Base-by-base conservation (phyloP, 2,797 vertebrate species). In the Cygnus olor region DNA sequence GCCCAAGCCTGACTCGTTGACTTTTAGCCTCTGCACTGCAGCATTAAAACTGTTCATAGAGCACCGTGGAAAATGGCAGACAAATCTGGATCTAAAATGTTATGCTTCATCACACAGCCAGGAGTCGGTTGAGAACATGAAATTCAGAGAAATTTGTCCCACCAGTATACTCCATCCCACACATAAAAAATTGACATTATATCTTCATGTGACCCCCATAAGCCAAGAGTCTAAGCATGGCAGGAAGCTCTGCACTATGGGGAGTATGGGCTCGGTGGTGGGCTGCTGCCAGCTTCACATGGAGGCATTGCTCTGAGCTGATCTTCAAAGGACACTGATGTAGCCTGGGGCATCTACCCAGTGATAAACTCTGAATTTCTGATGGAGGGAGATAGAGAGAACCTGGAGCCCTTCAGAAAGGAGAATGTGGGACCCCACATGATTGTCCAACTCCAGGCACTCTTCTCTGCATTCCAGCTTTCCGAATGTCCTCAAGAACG, bases 1-100 rank as follows among this genome's bases (percentile, higher is more conserved):
- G 88, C 66, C 82, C 76, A 85, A 34, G 54, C 60, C 66, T 72
- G 63, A 81, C 56, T 94, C 69, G 61, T 8, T 72, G 94, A 93
- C 69, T 82, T 95, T 91, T 90, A 70, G 80, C 45, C 73, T 80
- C 79, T 1, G 14, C 32, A 30, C 66, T 68, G 83, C 49, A 84
- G 64, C 68, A 47, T 85, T 80, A 81, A 77, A 92, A 87, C 25
- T 12, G 65, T 47, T 71, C 54, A 54, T 13, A 80, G 30, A 86
- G 27, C 36, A 47, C 53, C 2, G 14, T 54, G 51, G 70, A 85
- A 96, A 96, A 91, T 9, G 30, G 61, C 53, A 79, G 81, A 81
- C 72, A 88, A 90, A 90, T 77, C 56, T 72, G 36, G 27, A 72
- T 51, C 72, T 82, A 85, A 90, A 60, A 89, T 54, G 16, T n/a